Conservation (phyloP, 92 coral and sea anemone species). For the Hydrozoanthus gracilis region DNA sequence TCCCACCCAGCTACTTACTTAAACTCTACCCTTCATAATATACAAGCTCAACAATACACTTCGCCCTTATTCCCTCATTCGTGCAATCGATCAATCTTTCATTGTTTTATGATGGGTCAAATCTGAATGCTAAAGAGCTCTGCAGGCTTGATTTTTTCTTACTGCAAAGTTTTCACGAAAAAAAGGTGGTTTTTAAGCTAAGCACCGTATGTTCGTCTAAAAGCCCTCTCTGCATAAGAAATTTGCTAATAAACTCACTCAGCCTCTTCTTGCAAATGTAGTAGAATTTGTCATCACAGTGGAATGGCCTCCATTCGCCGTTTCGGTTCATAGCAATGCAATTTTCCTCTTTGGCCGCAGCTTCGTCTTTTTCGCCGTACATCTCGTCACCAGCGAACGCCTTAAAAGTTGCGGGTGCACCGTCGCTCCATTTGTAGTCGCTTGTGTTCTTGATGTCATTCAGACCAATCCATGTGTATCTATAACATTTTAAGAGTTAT, state of each 20-base stretch:
- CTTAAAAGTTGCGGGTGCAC: conserved; percentile 71
- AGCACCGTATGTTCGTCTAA: too few species aligned
- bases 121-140: too few species aligned
- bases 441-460: conserved; percentile 84
- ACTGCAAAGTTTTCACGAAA: too few species aligned
- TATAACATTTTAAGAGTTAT: not conserved
- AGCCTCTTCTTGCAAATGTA: conserved; percentile 91
- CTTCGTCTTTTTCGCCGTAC: conserved; percentile 82
- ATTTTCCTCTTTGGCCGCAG: conserved; percentile 76
- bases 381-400: conserved; percentile 87
- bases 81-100: too few species aligned
- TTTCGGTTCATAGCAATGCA: conserved; percentile 83
- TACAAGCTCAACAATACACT: too few species aligned
- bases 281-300: conserved; percentile 92
- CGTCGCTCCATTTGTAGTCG: conserved; percentile 83
- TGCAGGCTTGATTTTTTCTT: too few species aligned
- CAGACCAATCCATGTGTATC: conserved; percentile 94
- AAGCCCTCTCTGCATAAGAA: too few species aligned
- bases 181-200: too few species aligned
- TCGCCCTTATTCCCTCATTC: too few species aligned
- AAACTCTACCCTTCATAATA: too few species aligned
- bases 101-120: too few species aligned
- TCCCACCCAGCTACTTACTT: too few species aligned
- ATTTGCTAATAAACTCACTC: conserved; percentile 62
- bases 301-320: conserved; percentile 97